These are phyloP conservation scores for Pipistrellus nathusii DNA, from an alignment of 2,797 vertebrate species.

Conservation along the genomic window DNA sequence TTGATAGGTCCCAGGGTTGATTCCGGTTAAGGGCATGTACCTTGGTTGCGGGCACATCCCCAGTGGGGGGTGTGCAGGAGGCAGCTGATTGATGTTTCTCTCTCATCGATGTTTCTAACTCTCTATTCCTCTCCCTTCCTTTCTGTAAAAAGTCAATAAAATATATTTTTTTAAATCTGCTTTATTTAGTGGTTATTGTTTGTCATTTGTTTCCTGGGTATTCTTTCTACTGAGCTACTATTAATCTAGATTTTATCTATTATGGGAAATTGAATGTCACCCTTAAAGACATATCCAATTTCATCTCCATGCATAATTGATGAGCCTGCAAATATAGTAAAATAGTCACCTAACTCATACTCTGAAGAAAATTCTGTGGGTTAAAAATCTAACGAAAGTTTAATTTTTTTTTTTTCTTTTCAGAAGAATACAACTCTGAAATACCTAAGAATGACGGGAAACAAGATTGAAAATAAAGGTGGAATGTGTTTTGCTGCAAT, in stretches of 20 bases:
- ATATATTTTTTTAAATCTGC: not conserved
- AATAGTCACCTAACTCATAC: not conserved
- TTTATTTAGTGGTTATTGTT: slow-evolving; percentile 31
- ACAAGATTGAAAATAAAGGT: slow-evolving; percentile 93
- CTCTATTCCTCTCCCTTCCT: no score
- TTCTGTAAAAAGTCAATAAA: no score
- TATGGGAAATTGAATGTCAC: slow-evolving; percentile 18
- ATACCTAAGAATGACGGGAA: slow-evolving; percentile 93
- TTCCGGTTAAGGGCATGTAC: no score
- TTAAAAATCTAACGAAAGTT: slow-evolving; percentile 39
- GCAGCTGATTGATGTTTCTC: no score
- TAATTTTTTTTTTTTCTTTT: slow-evolving; percentile 52
- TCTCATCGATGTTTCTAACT: no score
- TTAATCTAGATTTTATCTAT: slow-evolving; percentile 32
- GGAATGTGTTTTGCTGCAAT: slow-evolving; percentile 91
- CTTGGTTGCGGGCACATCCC: no score
- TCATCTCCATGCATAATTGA: slow-evolving; percentile 12
- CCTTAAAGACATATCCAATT: slow-evolving; percentile 25
- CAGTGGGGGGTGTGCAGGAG: no score
- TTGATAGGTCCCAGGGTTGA: no score
- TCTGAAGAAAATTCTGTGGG: slow-evolving; percentile 46
- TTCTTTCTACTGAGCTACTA: slow-evolving; percentile 14
- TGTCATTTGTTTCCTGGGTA: slow-evolving; percentile 14
- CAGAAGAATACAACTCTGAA: slow-evolving; percentile 90
- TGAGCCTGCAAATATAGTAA: slow-evolving; percentile 25